A percentile compares a stretch with the other conserved stretches of the same genome.
phyloP scores from a whole-genome alignment of 1,140 invertebrate genomes.

The Dendroctonus valens region DNA sequence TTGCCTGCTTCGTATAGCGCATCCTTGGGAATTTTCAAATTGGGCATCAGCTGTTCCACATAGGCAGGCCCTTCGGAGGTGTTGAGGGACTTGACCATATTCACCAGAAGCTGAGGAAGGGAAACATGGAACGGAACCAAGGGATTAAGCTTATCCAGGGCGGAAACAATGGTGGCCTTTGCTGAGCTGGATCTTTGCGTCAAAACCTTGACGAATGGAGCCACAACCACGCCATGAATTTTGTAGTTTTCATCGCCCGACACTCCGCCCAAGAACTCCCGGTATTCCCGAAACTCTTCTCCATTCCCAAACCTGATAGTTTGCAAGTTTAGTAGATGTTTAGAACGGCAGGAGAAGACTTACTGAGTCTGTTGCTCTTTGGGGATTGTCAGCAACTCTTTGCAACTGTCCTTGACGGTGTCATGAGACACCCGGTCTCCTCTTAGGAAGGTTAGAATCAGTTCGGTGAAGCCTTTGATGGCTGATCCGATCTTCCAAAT shows the following conservation, averaged over 20 bases:
- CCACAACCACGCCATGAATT: neutral
- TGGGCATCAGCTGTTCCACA: constrained; percentile 1
- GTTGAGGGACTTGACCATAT: constrained; percentile 4
- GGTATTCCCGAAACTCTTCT: neutral
- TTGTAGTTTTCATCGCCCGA: neutral
- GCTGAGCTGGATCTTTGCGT: neutral
- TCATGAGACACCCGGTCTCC: neutral
- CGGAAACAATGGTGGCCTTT: neutral
- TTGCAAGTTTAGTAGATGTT: too few species aligned
- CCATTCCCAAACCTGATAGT: too few species aligned
- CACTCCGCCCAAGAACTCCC: neutral
- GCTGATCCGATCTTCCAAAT: neutral
- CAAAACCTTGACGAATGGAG: neutral
- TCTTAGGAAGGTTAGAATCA: neutral
- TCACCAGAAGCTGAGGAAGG: constrained; percentile 1
- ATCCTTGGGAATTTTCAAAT: constrained; percentile 3
- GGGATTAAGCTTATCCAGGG: neutral
- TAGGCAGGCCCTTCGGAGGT: neutral
- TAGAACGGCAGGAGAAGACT: too few species aligned
- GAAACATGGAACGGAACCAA: constrained; percentile 1
- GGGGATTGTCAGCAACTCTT: neutral
- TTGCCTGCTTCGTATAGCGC: neutral
- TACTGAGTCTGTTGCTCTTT: too few species aligned
- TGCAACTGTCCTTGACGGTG: neutral
- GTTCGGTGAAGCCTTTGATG: neutral